Base-by-base conservation (phyloP, 2,888 invertebrate genomes). In the Cheilosia soror region DNA sequence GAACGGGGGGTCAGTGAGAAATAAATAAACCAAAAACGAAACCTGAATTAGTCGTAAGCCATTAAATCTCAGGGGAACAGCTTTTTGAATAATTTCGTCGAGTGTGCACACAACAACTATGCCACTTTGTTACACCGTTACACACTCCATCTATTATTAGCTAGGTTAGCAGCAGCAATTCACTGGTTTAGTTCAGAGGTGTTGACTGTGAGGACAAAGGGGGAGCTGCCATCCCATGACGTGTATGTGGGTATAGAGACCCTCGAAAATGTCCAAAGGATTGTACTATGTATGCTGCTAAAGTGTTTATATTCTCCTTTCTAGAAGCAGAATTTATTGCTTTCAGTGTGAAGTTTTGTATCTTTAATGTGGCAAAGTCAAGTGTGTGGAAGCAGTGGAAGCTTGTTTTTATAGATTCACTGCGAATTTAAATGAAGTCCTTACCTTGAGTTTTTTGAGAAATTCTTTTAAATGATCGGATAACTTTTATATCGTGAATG, bases 31-130 rank as follows among this genome's bases (percentile, higher is more conserved):
- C 58, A 42, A 49, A 66, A 72, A 53, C 66, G 60, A 85, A 85
- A 85, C 85, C 81, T 85, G 85, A 85, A 85, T 80, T 76, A 63
- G 85, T 81, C 77, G 49, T 47, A 63, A 81, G 68, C 71, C 81
- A 81, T 81, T 81, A 62, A 85, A 85, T 85, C 76, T 77, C 81
- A 57, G 81, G 76, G 68, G 68, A 85, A 85, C 72, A 81, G 77
- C 81, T 85, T 71, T 84, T 85, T 85, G 85, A 85, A 85, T 85
- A 85, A 85, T 85, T 85, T 77, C 37, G 25, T 55, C 72, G 66
- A 63, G 33, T 69, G 71, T 55, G 44, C 44, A 72, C 51, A 72
- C 57, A 72, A 27, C 60, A 62, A 71, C 84, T 80, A 77, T 58
- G 68, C 79, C 69, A 79, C 73, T 80, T 76, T 71, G 78, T 66